Percentiles rank a stretch among this genome's conserved stretches.
These are phyloP conservation scores for Redunca redunca DNA, from an alignment of 2,113 vertebrate genomes.

Conservation along the genomic window DNA sequence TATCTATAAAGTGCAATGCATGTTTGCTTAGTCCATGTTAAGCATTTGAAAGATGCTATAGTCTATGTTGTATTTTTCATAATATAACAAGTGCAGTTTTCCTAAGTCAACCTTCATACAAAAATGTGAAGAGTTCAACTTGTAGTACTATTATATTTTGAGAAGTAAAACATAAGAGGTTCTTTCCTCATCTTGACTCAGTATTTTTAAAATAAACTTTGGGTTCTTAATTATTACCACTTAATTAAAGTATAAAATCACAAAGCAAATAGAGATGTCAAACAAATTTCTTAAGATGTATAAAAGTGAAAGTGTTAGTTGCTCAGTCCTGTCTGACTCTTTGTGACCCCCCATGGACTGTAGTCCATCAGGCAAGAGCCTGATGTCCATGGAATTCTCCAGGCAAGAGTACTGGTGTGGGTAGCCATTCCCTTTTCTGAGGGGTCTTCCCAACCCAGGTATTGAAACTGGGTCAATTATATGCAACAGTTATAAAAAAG, in stretches of 20 bases:
- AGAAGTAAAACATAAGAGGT: background rate
- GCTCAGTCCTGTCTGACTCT: background rate
- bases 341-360: background rate
- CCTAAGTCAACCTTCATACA: background rate
- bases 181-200: background rate
- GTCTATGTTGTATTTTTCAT: background rate
- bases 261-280: background rate
- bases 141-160: background rate
- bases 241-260: background rate
- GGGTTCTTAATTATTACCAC: background rate
- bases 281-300: background rate
- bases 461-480: background rate
- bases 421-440: background rate
- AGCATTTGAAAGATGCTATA: background rate
- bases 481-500: background rate
- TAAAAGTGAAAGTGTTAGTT: background rate
- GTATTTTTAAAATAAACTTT: background rate
- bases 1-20: background rate
- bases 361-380: background rate
- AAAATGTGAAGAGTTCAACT: background rate
- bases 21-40: background rate
- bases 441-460: background rate
- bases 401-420: background rate
- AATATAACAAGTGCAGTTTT: background rate
- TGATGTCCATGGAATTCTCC: background rate